Conservation (phyloP, 2,797 vertebrate species). For the Pantherophis vulpinus region DNA sequence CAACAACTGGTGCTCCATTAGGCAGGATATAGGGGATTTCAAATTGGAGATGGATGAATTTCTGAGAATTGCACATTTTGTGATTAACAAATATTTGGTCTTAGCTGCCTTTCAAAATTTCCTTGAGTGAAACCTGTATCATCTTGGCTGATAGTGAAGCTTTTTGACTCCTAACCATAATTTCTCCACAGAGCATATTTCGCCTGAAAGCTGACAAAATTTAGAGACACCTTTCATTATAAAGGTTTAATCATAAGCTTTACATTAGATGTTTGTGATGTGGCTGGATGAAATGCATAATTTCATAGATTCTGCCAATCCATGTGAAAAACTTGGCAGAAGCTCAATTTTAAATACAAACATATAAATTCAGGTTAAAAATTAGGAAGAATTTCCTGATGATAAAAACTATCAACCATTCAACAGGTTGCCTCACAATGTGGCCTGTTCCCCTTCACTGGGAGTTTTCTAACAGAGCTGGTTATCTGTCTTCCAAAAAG, state of each 20-base stretch:
- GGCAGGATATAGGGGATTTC: background rate
- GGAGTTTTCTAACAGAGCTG: background rate
- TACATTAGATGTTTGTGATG: background rate
- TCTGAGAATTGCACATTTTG: background rate
- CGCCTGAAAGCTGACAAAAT: background rate
- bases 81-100: background rate
- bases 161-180: background rate
- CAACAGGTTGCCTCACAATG: background rate
- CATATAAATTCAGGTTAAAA: background rate
- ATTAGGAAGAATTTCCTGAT: background rate
- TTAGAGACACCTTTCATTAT: background rate
- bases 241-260: background rate
- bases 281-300: background rate
- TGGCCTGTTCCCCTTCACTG: background rate
- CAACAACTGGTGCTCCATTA: background rate
- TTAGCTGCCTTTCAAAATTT: background rate
- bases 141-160: background rate
- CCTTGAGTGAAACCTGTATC: background rate
- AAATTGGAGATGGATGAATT: background rate
- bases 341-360: background rate
- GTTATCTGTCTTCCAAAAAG: too few relatives aligned
- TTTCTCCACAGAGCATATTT: background rate
- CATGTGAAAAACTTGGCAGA: background rate
- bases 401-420: background rate
- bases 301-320: background rate